Percentiles rank a stretch among this genome's conserved stretches.
phyloP scores from a whole-genome alignment of 2,797 vertebrate species.

The Pristis pectinata region DNA sequence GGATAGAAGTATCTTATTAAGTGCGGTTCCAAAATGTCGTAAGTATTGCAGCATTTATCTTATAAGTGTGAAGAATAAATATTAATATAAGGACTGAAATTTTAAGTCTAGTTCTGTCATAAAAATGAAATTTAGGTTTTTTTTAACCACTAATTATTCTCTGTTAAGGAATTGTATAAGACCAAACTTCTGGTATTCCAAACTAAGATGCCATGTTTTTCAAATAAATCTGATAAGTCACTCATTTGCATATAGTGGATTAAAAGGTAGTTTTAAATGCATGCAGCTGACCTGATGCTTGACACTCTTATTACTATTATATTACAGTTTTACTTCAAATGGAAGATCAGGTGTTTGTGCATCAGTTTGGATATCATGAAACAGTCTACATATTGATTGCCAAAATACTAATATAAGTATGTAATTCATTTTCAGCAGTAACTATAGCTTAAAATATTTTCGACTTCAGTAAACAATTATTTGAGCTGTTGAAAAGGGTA shows the following conservation, averaged over 20 bases:
- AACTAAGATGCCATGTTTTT: background rate
- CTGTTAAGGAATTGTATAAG: background rate
- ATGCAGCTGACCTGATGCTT: background rate
- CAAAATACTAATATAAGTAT: background rate
- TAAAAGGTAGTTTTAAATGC: background rate
- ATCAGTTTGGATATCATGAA: background rate
- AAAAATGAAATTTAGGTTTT: background rate
- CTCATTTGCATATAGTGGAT: background rate
- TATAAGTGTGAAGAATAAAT: background rate
- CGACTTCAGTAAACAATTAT: background rate
- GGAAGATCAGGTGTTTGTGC: background rate
- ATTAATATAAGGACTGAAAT: background rate
- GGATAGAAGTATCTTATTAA: too few relatives aligned
- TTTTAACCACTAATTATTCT: background rate
- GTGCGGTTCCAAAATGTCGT: background rate
- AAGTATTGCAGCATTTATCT: background rate
- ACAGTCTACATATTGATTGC: background rate
- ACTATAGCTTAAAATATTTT: background rate
- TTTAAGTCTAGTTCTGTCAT: background rate
- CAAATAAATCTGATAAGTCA: background rate
- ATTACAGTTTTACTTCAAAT: background rate
- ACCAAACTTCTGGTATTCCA: background rate
- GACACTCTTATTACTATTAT: background rate
- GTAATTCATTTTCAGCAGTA: background rate
- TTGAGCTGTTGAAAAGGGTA: slow-evolving; percentile 39